phyloP scores from a whole-genome alignment of 1,140 invertebrate genomes.

The Bathynomus jamesi region DNA sequence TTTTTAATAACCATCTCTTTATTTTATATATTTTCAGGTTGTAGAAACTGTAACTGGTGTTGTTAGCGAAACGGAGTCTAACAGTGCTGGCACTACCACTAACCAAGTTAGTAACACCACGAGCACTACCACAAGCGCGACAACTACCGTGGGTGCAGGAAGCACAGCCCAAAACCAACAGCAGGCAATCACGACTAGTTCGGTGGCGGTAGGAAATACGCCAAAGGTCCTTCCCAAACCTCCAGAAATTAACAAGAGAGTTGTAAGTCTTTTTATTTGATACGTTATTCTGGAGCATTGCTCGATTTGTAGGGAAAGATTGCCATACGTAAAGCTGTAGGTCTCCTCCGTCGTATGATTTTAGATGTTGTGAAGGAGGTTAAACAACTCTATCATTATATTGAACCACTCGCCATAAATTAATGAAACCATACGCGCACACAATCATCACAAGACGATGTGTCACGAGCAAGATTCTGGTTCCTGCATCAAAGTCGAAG shows the following conservation, averaged over 20 bases:
- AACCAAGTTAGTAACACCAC: neutral
- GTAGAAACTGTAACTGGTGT: conserved; percentile 72
- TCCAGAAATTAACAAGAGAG: neutral
- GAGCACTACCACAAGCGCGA: neutral
- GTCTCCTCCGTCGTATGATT: too few relatives aligned
- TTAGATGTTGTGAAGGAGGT: too few relatives aligned
- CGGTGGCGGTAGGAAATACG: conserved; percentile 37
- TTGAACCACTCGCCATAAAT: too few relatives aligned
- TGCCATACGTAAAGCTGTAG: too few relatives aligned
- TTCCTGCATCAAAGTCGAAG: too few relatives aligned
- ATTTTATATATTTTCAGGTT: conserved; percentile 51
- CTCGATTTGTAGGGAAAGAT: too few relatives aligned
- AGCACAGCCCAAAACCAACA: neutral
- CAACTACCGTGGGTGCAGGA: conserved; percentile 2
- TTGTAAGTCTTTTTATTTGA: neutral
- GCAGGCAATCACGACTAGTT: conserved; percentile 40
- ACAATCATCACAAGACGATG: too few relatives aligned
- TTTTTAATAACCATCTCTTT: neutral
- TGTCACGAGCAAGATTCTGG: too few relatives aligned
- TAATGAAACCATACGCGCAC: too few relatives aligned
- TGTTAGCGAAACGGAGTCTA: conserved; percentile 38
- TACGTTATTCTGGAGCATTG: too few relatives aligned
- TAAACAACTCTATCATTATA: too few relatives aligned
- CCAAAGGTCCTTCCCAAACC: neutral
- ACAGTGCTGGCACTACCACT: conserved; percentile 1